Evolutionary conservation across 2,113 vertebrate species (phyloP), one percentile per base, ranked within the genome.

Genomic region (Oreochromis spilurus): DNA sequence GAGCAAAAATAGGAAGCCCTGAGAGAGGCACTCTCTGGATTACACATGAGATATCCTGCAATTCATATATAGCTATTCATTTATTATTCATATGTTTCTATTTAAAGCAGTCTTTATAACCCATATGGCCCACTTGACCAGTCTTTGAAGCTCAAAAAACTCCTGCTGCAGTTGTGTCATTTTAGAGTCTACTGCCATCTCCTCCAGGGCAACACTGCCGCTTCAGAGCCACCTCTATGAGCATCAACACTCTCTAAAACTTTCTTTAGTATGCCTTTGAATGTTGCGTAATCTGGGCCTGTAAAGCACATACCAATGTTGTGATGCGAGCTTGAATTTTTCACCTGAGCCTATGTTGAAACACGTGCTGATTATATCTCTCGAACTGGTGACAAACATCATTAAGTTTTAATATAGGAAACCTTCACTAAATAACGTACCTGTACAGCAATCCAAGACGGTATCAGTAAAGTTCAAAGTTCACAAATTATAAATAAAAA

Each of bases 251-350:
- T 40, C 11, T 38, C 36, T 58, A 34, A 83, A 88, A 7, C 24
- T 16, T 26, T 81, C 36, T 67, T 43, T 8, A 24, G 34, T 4
- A 7, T 3, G 17, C 78, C 65, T 88, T 79, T 82, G 50, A 83
- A 82, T 29, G 60, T 91, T 93, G 90, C 9, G 24, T 85, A 91
- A 93, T n/a, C n/a, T n/a, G n/a, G n/a, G n/a, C n/a, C n/a, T n/a
- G n/a, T n/a, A n/a, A n/a, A n/a, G n/a, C n/a, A n/a, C n/a, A n/a
- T n/a, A n/a, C n/a, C n/a, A n/a, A n/a, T n/a, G n/a, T n/a, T n/a
- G n/a, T n/a, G n/a, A n/a, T n/a, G n/a, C n/a, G n/a, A n/a, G n/a
- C n/a, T n/a, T n/a, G n/a, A n/a, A n/a, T n/a, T n/a, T n/a, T n/a
- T n/a, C n/a, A n/a, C n/a, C n/a, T n/a, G n/a, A n/a, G n/a, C n/a